These are phyloP conservation scores for Eupithecia subfuscata DNA, from an alignment of 2,888 invertebrate genomes.

Conservation along the genomic window DNA sequence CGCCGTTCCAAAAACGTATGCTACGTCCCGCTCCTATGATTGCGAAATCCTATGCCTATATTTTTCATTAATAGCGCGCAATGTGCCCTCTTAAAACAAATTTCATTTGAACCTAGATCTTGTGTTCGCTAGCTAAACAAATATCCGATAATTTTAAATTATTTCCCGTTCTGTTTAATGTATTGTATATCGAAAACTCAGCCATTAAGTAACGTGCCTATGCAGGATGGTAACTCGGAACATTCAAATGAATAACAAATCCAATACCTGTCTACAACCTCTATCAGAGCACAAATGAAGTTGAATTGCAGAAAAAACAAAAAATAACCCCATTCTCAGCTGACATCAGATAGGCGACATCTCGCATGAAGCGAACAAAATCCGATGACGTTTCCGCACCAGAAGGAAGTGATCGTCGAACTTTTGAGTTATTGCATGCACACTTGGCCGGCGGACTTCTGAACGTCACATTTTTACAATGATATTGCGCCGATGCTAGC, in stretches of 20 bases:
- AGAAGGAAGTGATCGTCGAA: slow-evolving; percentile 36
- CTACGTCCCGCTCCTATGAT: too few relatives aligned
- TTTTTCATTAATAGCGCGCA: too few relatives aligned
- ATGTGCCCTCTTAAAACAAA: too few relatives aligned
- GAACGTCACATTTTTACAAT: slow-evolving; percentile 32
- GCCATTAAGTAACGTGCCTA: neutral
- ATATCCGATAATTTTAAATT: neutral
- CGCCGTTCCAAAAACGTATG: too few relatives aligned
- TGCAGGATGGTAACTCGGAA: neutral
- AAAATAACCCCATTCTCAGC: neutral
- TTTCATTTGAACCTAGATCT: too few relatives aligned
- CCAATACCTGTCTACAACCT: neutral
- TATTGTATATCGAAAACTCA: neutral
- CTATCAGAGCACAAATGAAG: neutral
- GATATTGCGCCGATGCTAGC: slow-evolving; percentile 26
- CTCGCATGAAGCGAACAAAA: slow-evolving; percentile 29
- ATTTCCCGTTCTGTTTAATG: too few relatives aligned
- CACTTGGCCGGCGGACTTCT: slow-evolving; percentile 30
- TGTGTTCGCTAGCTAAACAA: neutral
- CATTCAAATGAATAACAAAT: neutral
- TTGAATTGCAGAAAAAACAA: neutral
- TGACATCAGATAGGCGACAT: slow-evolving; percentile 19
- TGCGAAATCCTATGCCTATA: too few relatives aligned
- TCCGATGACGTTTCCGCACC: slow-evolving; percentile 34
- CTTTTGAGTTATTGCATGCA: slow-evolving; percentile 35